Evolutionary conservation across 2,113 vertebrate species (phyloP).

Genomic region (Brachyhypopomus gauderio): DNA sequence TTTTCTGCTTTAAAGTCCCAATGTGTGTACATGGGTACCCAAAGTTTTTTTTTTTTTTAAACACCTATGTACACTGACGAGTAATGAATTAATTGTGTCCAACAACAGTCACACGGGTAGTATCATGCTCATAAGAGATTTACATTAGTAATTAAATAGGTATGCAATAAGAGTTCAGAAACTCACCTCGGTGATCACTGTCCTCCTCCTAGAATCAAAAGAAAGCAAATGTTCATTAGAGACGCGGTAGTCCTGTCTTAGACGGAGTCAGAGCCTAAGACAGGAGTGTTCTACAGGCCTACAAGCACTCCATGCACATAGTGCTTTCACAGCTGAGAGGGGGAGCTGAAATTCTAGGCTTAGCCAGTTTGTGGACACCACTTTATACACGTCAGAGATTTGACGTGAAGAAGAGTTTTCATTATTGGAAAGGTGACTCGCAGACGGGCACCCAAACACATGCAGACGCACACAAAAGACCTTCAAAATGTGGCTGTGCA

Average conservation of each 20-base stretch:
- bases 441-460: too few species aligned
- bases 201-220: conserved; percentile 89
- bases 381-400: too few species aligned
- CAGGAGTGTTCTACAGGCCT: too few species aligned
- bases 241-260: neutral
- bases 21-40: neutral
- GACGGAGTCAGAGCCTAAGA: neutral
- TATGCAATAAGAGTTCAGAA: conserved; percentile 29
- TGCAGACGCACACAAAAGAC: too few species aligned
- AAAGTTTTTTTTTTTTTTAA: neutral
- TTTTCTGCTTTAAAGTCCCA: neutral
- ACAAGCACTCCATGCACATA: neutral
- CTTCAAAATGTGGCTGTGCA: neutral
- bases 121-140: neutral
- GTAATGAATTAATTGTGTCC: neutral
- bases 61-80: neutral
- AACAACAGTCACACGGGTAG: neutral
- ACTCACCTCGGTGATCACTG: conserved; percentile 84
- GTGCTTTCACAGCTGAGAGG: too few species aligned
- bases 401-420: too few species aligned
- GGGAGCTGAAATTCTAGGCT: too few species aligned
- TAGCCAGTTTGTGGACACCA: too few species aligned
- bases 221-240: conserved; percentile 51
- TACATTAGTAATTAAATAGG: neutral
- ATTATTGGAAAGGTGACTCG: too few species aligned